These are phyloP conservation scores for Trachelus tabidus DNA, from an alignment of 2,888 invertebrate species.

Conservation along the genomic window DNA sequence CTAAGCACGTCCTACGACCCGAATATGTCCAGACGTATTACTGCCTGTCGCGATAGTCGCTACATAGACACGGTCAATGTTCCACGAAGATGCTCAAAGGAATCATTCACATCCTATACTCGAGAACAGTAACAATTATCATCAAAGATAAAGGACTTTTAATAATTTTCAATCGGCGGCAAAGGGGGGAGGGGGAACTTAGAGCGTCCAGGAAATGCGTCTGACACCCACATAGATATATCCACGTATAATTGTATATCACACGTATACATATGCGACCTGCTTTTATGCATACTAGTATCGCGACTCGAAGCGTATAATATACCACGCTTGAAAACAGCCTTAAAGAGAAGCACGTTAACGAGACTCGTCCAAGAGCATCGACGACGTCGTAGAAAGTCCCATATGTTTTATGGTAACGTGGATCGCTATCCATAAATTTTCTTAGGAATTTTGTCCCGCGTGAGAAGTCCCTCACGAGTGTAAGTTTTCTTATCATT, in stretches of 20 bases:
- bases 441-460: neutral
- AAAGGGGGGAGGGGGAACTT: neutral
- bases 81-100: neutral
- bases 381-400: neutral
- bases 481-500: neutral
- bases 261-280: neutral
- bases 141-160: neutral
- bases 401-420: neutral
- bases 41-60: neutral
- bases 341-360: neutral
- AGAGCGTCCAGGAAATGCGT: neutral
- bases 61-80: neutral
- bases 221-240: neutral
- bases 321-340: neutral
- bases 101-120: neutral
- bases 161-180: neutral
- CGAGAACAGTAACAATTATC: neutral
- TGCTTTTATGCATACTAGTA: neutral
- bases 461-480: neutral
- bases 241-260: neutral
- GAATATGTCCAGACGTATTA: neutral
- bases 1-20: constrained; percentile 10
- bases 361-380: neutral
- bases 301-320: neutral
- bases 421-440: neutral